A percentile compares a stretch with the other conserved stretches of the same genome.
These are phyloP conservation scores for Phalera bucephala DNA, from an alignment of 2,888 invertebrate species.

Conservation along the genomic window DNA sequence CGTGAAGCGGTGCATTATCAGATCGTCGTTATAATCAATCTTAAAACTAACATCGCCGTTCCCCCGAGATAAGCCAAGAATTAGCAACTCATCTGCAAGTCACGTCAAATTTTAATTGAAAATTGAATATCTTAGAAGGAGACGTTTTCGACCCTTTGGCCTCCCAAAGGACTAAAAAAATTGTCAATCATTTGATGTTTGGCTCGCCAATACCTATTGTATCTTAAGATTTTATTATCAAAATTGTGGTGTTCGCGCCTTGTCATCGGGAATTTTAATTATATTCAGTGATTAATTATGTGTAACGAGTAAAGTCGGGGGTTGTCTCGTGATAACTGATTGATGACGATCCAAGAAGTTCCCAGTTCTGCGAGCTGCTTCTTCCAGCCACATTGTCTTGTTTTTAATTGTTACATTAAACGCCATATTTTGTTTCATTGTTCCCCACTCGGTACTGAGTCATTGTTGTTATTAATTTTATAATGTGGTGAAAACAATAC, in stretches of 20 bases:
- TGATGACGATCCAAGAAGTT: conserved; percentile 68
- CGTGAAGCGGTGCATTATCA: conserved; percentile 9
- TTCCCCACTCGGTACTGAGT: conserved; percentile 66
- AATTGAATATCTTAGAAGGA: conserved; percentile 29
- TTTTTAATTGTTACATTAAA: conserved; percentile 75
- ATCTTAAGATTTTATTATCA: conserved; percentile 40
- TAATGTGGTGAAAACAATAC: conserved; percentile 61
- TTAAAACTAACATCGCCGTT: conserved; percentile 20
- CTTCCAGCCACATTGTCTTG: conserved; percentile 65
- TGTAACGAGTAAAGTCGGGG: conserved; percentile 65
- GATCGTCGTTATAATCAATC: conserved; percentile 20
- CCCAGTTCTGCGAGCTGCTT: conserved; percentile 50
- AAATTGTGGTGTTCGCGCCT: conserved; percentile 63
- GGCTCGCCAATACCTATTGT: conserved; percentile 47
- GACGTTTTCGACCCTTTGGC: conserved; percentile 7
- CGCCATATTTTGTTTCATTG: conserved; percentile 71
- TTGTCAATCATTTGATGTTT: conserved; percentile 33
- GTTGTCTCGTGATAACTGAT: conserved; percentile 65
- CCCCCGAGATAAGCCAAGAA: conserved; percentile 22
- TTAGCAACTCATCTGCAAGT: conserved; percentile 33
- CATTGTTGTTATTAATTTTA: conserved; percentile 75
- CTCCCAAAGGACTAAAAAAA: conserved; percentile 42
- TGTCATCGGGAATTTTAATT: conserved; percentile 81
- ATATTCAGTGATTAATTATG: conserved; percentile 80
- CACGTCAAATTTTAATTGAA: conserved; percentile 34